These are phyloP conservation scores for Bombus cullumanus DNA, from an alignment of 1,140 invertebrate species.

Conservation along the genomic window DNA sequence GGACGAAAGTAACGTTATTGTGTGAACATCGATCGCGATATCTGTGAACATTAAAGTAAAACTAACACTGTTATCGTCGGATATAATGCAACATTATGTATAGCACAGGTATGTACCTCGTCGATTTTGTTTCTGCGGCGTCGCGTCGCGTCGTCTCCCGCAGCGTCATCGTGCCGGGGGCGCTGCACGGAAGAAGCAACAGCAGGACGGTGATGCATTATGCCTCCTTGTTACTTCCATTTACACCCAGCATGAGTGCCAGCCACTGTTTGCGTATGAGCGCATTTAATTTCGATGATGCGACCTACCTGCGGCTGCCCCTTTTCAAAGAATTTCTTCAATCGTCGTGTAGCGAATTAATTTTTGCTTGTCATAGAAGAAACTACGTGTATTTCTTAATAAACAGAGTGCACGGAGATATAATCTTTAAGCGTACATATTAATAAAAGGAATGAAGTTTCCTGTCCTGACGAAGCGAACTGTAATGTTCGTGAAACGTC, in stretches of 20 bases:
- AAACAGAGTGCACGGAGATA: conserved; percentile 17
- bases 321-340: conserved; percentile 26
- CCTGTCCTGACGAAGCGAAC: too few relatives aligned
- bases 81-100: not conserved
- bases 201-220: conserved; percentile 62
- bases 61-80: too few relatives aligned
- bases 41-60: too few relatives aligned
- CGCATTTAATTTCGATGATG: conserved; percentile 57
- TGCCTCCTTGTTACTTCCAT: conserved; percentile 55
- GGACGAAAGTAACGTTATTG: too few relatives aligned
- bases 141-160: conserved; percentile 41
- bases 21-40: too few relatives aligned
- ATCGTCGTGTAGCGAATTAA: conserved; percentile 36
- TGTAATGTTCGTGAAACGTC: too few relatives aligned
- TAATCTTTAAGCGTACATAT: too few relatives aligned
- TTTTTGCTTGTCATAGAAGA: conserved; percentile 25
- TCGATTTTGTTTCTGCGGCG: conserved; percentile 47
- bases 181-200: conserved; percentile 53
- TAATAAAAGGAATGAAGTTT: too few relatives aligned
- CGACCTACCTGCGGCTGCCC: conserved; percentile 23
- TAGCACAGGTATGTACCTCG: not conserved
- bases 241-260: conserved; percentile 60
- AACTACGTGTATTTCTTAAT: conserved; percentile 20
- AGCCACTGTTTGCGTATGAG: conserved; percentile 50
- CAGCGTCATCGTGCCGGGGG: conserved; percentile 28